Base-by-base conservation (phyloP, 2,888 invertebrate species). In the Meiosimyza platycephala region DNA sequence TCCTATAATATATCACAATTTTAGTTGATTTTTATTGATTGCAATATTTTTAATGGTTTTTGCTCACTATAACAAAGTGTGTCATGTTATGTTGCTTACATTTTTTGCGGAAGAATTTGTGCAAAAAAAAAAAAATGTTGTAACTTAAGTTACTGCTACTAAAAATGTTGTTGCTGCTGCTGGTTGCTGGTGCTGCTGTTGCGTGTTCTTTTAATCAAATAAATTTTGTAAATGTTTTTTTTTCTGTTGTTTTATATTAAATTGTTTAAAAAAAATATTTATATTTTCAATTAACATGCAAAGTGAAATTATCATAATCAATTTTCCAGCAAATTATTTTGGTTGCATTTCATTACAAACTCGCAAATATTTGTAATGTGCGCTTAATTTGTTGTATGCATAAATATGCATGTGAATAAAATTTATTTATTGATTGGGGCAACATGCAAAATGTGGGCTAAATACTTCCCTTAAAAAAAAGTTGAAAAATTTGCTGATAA, bases 1-100 rank as follows among this genome's bases (percentile, higher is more conserved):
- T 6, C 18, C 16, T 28, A 28, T 59, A 1, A 18, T 28, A 28
- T 4, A 65, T 13, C 54, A 22, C 51, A 18, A 57, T 67, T 67
- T 16, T 12, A 6, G 11, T 28, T 5, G 7, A 18, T 16, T 57
- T 67, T 55, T 15, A 12, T 67, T 12, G 9, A 18, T 18, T n/a
- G 28, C 67, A 16, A 33, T 28, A 68, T 16, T 11, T 28, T 33
- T 18, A 57, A 68, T 57, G 50, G 59, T 59, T 57, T 59, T 68
- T 59, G 28, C 68, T 28, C 11, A 59, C 40, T 50, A 16, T 68
- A 68, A 68, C 55, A 55, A 54, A 67, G 40, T 68, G 68, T 68
- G 57, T 50, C 59, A 59, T 59, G 59, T 68, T 57, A 68, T 68
- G 22, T 68, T 28, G 28, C 28, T 28, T 28, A 28, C 28, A 28